Percentiles rank a stretch among this genome's conserved stretches.
phyloP scores from a whole-genome alignment of 1,140 invertebrate species.

The Achroia grisella region DNA sequence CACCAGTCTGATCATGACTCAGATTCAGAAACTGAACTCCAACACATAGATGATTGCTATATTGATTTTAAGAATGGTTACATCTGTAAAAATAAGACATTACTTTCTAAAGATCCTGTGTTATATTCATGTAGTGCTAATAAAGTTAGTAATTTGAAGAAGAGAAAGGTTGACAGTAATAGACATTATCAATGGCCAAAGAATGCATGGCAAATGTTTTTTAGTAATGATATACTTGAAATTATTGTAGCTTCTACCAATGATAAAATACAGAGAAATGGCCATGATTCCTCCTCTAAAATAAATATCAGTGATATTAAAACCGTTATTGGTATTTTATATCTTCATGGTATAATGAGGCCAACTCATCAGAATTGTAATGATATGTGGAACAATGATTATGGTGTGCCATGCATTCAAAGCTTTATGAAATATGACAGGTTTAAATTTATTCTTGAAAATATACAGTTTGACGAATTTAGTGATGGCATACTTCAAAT shows the following conservation, averaged over 20 bases:
- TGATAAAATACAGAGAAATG: constrained; percentile 44
- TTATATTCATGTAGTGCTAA: constrained; percentile 25
- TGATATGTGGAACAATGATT: constrained; percentile 65
- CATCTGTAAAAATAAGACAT: constrained; percentile 40
- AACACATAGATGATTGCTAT: constrained; percentile 35
- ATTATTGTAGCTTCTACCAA: constrained; percentile 67
- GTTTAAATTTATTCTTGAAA: constrained; percentile 66
- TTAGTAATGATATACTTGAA: constrained; percentile 64
- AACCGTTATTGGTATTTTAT: constrained; percentile 70
- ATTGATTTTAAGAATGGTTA: constrained; percentile 51
- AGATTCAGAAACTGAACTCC: constrained; percentile 53
- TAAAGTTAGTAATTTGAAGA: constrained; percentile 19
- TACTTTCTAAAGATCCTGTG: constrained; percentile 36
- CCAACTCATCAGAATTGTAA: constrained; percentile 56
- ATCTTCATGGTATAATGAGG: constrained; percentile 64
- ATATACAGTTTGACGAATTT: constrained; percentile 63
- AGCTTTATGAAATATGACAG: constrained; percentile 63
- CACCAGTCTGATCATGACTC: constrained; percentile 62
- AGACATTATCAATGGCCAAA: constrained; percentile 40
- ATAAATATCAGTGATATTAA: constrained; percentile 64
- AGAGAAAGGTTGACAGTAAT: constrained; percentile 19
- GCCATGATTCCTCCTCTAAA: constrained; percentile 12
- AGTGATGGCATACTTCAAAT: constrained; percentile 45
- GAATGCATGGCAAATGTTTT: constrained; percentile 65
- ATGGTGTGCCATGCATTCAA: constrained; percentile 52